phyloP scores from a whole-genome alignment of 2,888 invertebrate species.

The Lasioglossum leucozonium region DNA sequence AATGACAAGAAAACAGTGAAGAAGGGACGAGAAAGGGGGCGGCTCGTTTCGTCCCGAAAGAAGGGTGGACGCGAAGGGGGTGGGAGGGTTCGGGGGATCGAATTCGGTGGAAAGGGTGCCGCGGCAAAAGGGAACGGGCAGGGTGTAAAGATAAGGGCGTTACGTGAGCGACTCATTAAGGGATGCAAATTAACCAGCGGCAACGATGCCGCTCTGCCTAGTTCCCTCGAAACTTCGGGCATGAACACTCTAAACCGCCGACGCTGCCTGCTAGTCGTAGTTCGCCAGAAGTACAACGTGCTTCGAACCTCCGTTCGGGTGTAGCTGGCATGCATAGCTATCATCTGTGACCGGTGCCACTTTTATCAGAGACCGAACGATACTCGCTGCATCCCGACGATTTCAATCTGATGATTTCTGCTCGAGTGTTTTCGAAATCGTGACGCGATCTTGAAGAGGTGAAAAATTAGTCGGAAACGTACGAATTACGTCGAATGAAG shows the following conservation, averaged over 20 bases:
- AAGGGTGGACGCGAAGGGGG: slow-evolving; percentile 43
- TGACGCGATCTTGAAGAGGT: neutral
- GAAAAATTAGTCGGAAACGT: neutral
- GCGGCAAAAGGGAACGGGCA: slow-evolving; percentile 51
- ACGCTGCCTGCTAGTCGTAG: slow-evolving; percentile 61
- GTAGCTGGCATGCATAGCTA: slow-evolving; percentile 48
- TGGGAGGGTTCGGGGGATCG: slow-evolving; percentile 21
- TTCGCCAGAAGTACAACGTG: slow-evolving; percentile 71
- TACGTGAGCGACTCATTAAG: slow-evolving; percentile 83
- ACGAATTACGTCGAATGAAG: neutral
- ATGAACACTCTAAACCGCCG: slow-evolving; percentile 66
- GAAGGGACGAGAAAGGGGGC: slow-evolving; percentile 58
- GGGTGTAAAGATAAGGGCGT: slow-evolving; percentile 80
- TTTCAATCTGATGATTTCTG: neutral
- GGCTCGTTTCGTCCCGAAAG: slow-evolving; percentile 55
- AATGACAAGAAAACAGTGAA: slow-evolving; percentile 76
- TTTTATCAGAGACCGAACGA: neutral
- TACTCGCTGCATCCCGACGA: neutral
- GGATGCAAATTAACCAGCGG: slow-evolving; percentile 82
- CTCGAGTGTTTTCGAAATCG: neutral
- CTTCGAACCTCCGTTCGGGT: slow-evolving; percentile 70
- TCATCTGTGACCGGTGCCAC: slow-evolving; percentile 36
- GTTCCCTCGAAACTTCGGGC: slow-evolving; percentile 72
- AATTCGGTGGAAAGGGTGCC: slow-evolving; percentile 40
- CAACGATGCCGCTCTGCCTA: slow-evolving; percentile 68